phyloP scores from a whole-genome alignment of 2,888 invertebrate species.

The Brassicogethes aeneus region DNA sequence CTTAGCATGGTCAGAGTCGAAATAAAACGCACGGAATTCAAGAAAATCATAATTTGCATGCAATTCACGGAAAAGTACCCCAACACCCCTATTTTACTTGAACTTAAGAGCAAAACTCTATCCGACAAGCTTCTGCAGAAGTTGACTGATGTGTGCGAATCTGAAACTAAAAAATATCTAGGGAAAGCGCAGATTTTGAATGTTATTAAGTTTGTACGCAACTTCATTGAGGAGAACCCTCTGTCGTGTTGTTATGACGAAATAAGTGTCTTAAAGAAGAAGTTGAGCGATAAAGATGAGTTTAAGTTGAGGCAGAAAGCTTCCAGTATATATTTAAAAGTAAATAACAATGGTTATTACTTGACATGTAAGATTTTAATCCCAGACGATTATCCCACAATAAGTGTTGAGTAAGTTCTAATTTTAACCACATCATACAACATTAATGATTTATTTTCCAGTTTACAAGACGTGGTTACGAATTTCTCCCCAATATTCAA shows the following conservation, averaged over 20 bases:
- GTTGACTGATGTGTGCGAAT: slow-evolving; percentile 52
- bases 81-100: slow-evolving; percentile 47
- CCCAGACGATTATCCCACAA: slow-evolving; percentile 56
- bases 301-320: slow-evolving; percentile 59
- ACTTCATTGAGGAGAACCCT: slow-evolving; percentile 60
- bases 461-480: slow-evolving; percentile 49
- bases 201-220: slow-evolving; percentile 51
- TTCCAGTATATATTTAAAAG: slow-evolving; percentile 49
- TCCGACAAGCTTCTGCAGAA: slow-evolving; percentile 53
- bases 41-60: slow-evolving; percentile 53
- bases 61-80: slow-evolving; percentile 62
- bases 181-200: slow-evolving; percentile 54
- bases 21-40: slow-evolving; percentile 55
- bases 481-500: slow-evolving; percentile 57
- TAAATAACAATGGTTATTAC: slow-evolving; percentile 51
- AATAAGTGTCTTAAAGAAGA: slow-evolving; percentile 50
- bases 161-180: slow-evolving; percentile 47
- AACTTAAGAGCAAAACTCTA: slow-evolving; percentile 61
- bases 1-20: slow-evolving; percentile 56
- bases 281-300: slow-evolving; percentile 44
- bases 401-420: slow-evolving; percentile 42
- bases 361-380: slow-evolving; percentile 50
- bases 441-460: slow-evolving; percentile 28
- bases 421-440: not conserved
- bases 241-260: slow-evolving; percentile 65